Base-by-base conservation (phyloP, 2,888 invertebrate genomes). In the Sinotaia quadrata region DNA sequence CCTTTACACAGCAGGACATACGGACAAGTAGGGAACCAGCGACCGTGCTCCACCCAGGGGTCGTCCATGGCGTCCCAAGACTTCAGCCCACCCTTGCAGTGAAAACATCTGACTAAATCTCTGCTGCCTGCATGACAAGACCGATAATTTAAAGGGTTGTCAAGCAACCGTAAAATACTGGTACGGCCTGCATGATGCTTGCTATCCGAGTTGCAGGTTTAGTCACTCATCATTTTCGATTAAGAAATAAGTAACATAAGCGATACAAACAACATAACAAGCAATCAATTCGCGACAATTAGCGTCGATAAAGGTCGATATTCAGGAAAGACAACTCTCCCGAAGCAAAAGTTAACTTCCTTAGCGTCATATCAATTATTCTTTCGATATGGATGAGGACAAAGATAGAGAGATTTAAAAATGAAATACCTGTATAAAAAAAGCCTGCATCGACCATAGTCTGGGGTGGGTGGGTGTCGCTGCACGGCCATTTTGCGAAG, bases 21-120 rank as follows among this genome's bases (percentile, higher is more conserved):
- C 4, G 73, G 67, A 52, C 73, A 73, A 15, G 60, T 57, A 4
- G 73, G 68, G 37, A 69, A 74, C 69, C 71, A 74, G 2, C 71
- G 57, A 8, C 67, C 69, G 24, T 74, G 74, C 57, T 74, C 71
- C 52, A 74, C 67, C 69, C 69, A 69, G 0, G 71, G 69, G 33
- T 67, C 47, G 21, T 69, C 63, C 12, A 63, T 36, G 33, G n/a
- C 41, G 24, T 68, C 63, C 74, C 74, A 74, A 15, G 71, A 67
- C 33, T 71, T 60, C 12, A 74, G 51, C 4, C 74, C 74, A 4
- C 74, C 74, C 15, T 71, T 71, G 47, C 71, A 74, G 65, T 69
- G 69, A 56, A 74, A 74, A 37, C 74, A 74, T 4, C 74, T 56
- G 51, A 67, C 71, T 18, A 71, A 67, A 34, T 74, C 74, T 15